Base-by-base conservation (phyloP, 2,113 vertebrate genomes). In the Mustelus asterias region DNA sequence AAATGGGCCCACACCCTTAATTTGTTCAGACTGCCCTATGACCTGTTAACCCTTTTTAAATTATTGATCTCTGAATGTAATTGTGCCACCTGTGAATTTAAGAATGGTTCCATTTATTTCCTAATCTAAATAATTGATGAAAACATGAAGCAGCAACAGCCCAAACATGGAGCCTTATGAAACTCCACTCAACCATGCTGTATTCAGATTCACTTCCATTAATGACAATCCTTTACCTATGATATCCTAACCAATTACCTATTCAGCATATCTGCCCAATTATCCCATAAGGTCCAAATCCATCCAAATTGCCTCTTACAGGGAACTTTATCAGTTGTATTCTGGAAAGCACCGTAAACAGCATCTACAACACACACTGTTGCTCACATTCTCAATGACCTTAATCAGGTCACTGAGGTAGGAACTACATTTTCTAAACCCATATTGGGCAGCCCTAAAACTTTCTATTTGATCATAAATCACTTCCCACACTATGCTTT, bases 111-210 rank as follows among this genome's bases (percentile, higher is more conserved):
- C 33, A 90, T 92, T 63, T 65, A 92, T 65, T 18, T 65, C 89
- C 58, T 92, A 92, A 92, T 63, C 54, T 60, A 90, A 90, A 33
- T 90, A 29, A 60, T 83, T 83, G n/a, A 83, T 83, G 37, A 83
- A 83, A 83, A 44, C 37, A 14, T 20, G 18, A 90, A 63, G 44
- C 88, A 90, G 88, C 4, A 16, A 16, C 54, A 60, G 88, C 13
- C 54, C 26, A 60, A 90, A 58, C 54, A 92, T 20, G 4, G 18
- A 65, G 33, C 29, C 18, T 65, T 63, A 37, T 65, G 89, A 65
- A n/a, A 13, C 33, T 92, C 60, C 58, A 65, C 8, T 37, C 29
- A 92, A 37, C 33, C 89, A 9, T 37, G 58, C 13, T 16, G 18
- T n/a, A 63, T 29, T 63, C 58, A 92, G 11, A n/a, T 90, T 60